Evolutionary conservation across 2,113 vertebrate species (phyloP).

Genomic region (Muntiacus muntjak): DNA sequence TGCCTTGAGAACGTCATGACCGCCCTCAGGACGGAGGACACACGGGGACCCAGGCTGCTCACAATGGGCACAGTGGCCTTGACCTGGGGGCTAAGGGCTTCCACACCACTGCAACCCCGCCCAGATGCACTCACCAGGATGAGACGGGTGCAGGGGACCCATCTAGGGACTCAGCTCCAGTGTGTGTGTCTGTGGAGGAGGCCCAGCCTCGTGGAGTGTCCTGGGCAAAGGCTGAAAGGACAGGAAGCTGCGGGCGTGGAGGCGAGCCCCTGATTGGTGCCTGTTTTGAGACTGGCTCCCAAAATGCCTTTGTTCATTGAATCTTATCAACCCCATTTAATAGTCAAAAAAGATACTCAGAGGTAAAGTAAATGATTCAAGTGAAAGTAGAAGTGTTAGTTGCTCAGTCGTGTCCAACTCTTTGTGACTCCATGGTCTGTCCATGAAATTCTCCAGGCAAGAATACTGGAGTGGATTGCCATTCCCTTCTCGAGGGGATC

Average conservation of each 20-base stretch:
- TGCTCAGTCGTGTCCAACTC: not conserved
- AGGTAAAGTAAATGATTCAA: not conserved
- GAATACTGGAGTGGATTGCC: not conserved
- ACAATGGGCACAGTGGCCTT: not conserved
- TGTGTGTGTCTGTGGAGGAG: not conserved
- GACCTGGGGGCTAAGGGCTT: not conserved
- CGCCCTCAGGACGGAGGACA: not conserved
- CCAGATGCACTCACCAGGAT: not conserved
- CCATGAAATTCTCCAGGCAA: not conserved
- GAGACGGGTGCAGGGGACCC: not conserved
- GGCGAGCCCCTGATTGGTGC: not conserved
- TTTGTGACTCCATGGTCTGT: not conserved
- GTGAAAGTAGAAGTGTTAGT: not conserved
- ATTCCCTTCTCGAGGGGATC: not conserved
- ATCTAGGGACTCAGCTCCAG: not conserved
- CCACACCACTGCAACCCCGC: not conserved
- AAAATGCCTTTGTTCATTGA: not conserved
- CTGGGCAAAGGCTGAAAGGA: not conserved
- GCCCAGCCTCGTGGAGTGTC: not conserved
- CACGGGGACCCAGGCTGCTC: accelerated
- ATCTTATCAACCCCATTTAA: not conserved
- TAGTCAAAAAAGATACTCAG: not conserved
- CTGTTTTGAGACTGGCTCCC: not conserved
- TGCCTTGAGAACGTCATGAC: accelerated
- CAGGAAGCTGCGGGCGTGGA: not conserved